These are phyloP conservation scores for Drosophila limbata DNA, from an alignment of 2,888 invertebrate species.

Conservation along the genomic window DNA sequence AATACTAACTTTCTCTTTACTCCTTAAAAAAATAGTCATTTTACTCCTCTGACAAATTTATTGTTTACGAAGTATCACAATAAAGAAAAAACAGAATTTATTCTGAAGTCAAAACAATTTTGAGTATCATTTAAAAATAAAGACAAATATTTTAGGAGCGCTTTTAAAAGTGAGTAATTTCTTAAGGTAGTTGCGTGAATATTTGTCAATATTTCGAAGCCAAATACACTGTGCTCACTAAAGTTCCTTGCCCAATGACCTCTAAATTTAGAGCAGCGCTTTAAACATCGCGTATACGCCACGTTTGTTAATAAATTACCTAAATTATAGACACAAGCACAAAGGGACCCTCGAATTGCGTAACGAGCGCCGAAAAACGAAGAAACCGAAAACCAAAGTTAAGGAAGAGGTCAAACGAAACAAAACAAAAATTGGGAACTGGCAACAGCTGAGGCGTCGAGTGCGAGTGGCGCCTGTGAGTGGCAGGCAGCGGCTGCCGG, in stretches of 20 bases:
- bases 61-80: neutral
- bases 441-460: conserved; percentile 72
- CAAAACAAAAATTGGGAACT: conserved; percentile 33
- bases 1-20: neutral
- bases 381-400: conserved; percentile 29
- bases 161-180: neutral
- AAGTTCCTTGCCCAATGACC: conserved; percentile 8
- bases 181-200: neutral
- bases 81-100: neutral
- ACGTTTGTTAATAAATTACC: conserved; percentile 59
- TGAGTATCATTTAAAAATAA: neutral
- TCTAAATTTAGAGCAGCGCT: conserved; percentile 15
- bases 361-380: conserved; percentile 15
- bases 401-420: conserved; percentile 14
- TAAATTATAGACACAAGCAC: conserved; percentile 50
- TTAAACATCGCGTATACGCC: conserved; percentile 57
- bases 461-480: conserved; percentile 28
- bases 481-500: conserved; percentile 40
- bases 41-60: neutral
- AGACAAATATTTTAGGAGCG: neutral
- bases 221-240: neutral
- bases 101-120: neutral
- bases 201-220: neutral
- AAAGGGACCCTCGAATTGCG: conserved; percentile 23
- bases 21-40: too few species aligned